These are phyloP conservation scores for Drosophila kepulauana DNA, from an alignment of 1,140 invertebrate species.

Conservation along the genomic window DNA sequence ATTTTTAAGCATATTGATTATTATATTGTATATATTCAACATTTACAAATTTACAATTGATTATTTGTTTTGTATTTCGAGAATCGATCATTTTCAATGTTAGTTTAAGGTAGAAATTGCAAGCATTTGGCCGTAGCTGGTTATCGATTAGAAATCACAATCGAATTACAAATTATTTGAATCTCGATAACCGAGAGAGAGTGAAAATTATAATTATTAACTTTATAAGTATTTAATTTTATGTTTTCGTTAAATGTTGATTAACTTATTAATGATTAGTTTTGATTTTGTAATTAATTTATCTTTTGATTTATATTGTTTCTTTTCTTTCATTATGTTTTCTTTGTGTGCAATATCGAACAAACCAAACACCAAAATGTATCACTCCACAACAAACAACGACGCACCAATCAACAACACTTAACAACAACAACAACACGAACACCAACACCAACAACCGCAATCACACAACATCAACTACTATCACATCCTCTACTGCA, in stretches of 20 bases:
- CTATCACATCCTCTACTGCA: constrained; percentile 26
- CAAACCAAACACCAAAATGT: constrained; percentile 44
- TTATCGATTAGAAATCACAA: constrained; percentile 32
- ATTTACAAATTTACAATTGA: constrained; percentile 12
- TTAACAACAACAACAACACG: constrained; percentile 28
- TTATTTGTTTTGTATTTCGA: constrained; percentile 22
- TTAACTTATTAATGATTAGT: constrained; percentile 55
- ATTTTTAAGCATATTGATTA: constrained; percentile 37
- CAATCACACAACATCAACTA: constrained; percentile 34
- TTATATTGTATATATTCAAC: constrained; percentile 28
- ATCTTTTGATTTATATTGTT: constrained; percentile 76
- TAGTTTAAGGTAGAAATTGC: constrained; percentile 64
- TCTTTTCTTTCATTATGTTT: constrained; percentile 76
- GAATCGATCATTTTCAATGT: constrained; percentile 44
- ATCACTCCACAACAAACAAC: constrained; percentile 46
- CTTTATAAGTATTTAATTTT: constrained; percentile 29
- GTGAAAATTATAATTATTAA: background rate
- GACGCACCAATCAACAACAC: constrained; percentile 47
- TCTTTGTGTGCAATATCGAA: constrained; percentile 69
- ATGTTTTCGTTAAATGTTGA: constrained; percentile 22
- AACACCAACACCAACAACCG: constrained; percentile 42
- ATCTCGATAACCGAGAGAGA: background rate
- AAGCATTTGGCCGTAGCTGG: constrained; percentile 65
- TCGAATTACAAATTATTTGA: constrained; percentile 16
- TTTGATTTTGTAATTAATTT: constrained; percentile 74